These are phyloP conservation scores for Podarcis raffonei DNA, from an alignment of 2,113 vertebrate species.

Conservation along the genomic window DNA sequence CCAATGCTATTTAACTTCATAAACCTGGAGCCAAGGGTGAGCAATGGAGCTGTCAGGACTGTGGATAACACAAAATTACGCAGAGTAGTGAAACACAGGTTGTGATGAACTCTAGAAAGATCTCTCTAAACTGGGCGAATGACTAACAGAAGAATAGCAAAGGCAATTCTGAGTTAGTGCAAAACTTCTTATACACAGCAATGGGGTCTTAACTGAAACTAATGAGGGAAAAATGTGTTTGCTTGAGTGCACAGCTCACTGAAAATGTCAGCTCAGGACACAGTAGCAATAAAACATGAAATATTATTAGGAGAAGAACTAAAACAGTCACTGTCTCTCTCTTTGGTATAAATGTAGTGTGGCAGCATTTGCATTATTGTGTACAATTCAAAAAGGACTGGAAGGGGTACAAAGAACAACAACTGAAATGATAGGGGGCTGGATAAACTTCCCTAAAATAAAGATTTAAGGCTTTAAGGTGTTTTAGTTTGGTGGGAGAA, in stretches of 20 bases:
- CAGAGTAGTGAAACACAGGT: background rate
- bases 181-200: background rate
- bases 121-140: background rate
- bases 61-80: background rate
- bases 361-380: background rate
- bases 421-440: background rate
- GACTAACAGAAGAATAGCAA: background rate
- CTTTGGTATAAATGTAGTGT: background rate
- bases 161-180: background rate
- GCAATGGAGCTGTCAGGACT: background rate
- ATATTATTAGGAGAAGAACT: background rate
- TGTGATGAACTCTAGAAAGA: background rate
- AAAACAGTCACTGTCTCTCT: background rate
- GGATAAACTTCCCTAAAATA: background rate
- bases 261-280: background rate
- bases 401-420: background rate
- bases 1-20: background rate
- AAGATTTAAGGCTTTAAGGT: background rate
- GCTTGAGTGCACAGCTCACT: background rate
- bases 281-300: background rate
- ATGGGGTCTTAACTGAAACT: background rate
- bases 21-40: background rate
- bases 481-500: background rate
- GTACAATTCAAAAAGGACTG: background rate
- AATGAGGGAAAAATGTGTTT: background rate